Conservation (phyloP, 2,888 invertebrate species). For the Zele albiditarsus region DNA sequence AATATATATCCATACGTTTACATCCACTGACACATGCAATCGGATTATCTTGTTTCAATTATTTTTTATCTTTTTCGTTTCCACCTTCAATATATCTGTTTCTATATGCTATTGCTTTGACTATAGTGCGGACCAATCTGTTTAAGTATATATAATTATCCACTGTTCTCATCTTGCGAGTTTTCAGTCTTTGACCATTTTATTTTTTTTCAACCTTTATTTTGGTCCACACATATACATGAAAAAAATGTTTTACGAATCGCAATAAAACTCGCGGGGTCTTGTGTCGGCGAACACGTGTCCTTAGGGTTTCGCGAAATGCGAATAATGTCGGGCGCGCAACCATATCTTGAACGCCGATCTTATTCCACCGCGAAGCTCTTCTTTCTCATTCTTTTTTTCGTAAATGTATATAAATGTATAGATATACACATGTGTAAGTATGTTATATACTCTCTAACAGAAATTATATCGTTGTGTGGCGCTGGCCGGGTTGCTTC, state of each 20-base stretch:
- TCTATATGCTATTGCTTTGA: neutral
- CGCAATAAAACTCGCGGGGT: slow-evolving; percentile 63
- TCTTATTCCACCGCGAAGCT: slow-evolving; percentile 50
- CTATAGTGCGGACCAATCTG: neutral
- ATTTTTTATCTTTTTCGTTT: neutral
- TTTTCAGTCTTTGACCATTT: neutral
- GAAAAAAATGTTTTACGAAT: slow-evolving; percentile 64
- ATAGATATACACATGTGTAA: slow-evolving; percentile 10
- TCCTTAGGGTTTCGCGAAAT: slow-evolving; percentile 64
- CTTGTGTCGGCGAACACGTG: slow-evolving; percentile 67
- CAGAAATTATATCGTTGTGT: slow-evolving; percentile 3
- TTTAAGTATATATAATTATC: slow-evolving; percentile 25
- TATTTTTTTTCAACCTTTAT: slow-evolving; percentile 4
- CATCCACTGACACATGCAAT: neutral
- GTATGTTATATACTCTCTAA: neutral
- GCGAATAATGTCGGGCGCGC: slow-evolving; percentile 65
- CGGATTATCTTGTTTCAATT: slow-evolving; percentile 15
- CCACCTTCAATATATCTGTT: neutral
- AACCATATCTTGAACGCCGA: slow-evolving; percentile 60
- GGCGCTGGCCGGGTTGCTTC: slow-evolving; percentile 3
- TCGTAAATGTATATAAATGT: slow-evolving; percentile 13
- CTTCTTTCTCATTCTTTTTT: slow-evolving; percentile 25
- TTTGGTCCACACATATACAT: neutral
- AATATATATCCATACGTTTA: slow-evolving; percentile 9
- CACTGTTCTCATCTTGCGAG: slow-evolving; percentile 19